Base-by-base conservation (phyloP, 2,797 vertebrate genomes). In the Protonibea diacanthus region DNA sequence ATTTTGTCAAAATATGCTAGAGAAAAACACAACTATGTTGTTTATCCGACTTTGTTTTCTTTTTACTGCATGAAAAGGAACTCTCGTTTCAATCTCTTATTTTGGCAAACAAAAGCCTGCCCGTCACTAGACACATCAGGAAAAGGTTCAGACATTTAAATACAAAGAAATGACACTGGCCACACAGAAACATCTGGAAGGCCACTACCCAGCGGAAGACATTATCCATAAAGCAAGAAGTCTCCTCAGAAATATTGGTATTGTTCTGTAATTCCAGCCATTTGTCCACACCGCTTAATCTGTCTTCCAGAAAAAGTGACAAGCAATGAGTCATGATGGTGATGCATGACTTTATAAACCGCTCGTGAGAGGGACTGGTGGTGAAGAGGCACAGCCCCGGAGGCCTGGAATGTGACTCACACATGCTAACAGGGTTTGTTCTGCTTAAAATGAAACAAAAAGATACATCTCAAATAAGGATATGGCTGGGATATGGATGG, bases 51-150 rank as follows among this genome's bases (percentile, higher is more conserved):
- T 81, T 80, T 85, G 77, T 84, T 88, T 78, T 87, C 60, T 81
- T 86, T 86, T 88, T 90, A 91, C 91, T 91, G 90, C 88, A 91
- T 90, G 84, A 91, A 91, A 89, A 89, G 84, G 83, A 92, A 89
- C 84, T 82, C 81, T 90, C 38, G 8, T 89, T 92, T 92, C 82
- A 86, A 88, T 92, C 86, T 93, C 87, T 90, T 89, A 82, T 84
- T 89, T 90, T 79, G 87, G 88, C 91, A 91, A 90, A 89, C 88
- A 84, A 82, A 82, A 73, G 88, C 70, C 80, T 80, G 90, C 90
- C 91, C 74, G 88, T 94, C 87, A 75, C 79, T 56, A 81, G 86
- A 89, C 82, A 88, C 80, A 78, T 87, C 78, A 80, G 65, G 73
- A 82, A 78, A 81, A 84, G 52, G 72, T 78, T 81, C 84, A 82